Percentiles rank a stretch among this genome's conserved stretches.
phyloP scores from a whole-genome alignment of 2,797 vertebrate genomes.

The Tamandua tetradactyla region DNA sequence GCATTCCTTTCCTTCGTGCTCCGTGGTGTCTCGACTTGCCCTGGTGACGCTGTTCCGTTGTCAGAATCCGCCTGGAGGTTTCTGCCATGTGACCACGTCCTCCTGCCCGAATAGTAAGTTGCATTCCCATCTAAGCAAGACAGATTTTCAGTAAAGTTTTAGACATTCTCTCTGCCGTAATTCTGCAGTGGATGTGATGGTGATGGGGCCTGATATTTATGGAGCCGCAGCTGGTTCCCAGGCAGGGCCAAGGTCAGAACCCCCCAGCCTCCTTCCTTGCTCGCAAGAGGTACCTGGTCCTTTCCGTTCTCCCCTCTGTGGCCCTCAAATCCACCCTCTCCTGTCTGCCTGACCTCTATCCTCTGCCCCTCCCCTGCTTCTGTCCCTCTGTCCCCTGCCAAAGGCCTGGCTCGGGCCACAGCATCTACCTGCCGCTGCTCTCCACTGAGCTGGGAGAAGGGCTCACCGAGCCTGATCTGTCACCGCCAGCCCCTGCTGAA shows the following conservation, averaged over 20 bases:
- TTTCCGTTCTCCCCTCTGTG: fast-evolving
- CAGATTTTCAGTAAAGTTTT: neutral
- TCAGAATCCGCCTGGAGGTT: neutral
- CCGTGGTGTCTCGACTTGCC: neutral
- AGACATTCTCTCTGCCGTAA: neutral
- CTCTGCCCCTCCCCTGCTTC: neutral
- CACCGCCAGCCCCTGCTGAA: neutral
- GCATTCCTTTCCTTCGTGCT: neutral
- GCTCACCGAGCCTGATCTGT: neutral
- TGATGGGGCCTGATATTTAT: neutral
- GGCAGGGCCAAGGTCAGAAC: fast-evolving
- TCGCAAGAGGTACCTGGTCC: neutral
- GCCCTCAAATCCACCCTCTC: neutral
- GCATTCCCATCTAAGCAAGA: neutral
- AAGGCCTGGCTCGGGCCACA: neutral
- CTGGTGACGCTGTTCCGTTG: fast-evolving
- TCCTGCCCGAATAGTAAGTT: neutral
- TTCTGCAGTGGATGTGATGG: neutral
- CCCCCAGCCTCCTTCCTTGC: neutral
- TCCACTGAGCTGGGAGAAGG: fast-evolving
- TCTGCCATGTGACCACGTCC: fast-evolving
- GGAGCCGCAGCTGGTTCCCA: fast-evolving
- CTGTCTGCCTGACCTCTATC: neutral
- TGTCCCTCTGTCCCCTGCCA: neutral
- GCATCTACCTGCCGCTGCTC: no score